phyloP scores from a whole-genome alignment of 2,797 vertebrate species.

The Channa striata region DNA sequence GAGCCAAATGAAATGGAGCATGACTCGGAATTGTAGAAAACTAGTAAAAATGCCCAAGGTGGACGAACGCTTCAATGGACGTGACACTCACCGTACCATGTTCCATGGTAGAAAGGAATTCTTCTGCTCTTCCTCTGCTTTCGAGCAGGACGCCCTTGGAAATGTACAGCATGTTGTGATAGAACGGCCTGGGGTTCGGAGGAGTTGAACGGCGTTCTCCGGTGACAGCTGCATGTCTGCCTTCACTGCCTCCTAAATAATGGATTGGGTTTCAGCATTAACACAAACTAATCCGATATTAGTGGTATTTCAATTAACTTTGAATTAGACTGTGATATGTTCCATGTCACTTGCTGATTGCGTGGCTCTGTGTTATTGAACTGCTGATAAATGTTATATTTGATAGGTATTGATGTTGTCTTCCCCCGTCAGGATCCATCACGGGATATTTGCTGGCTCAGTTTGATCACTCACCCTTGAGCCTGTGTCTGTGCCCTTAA shows the following conservation, averaged over 20 bases:
- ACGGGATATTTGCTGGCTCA: conserved; percentile 34
- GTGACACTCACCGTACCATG: too few relatives aligned
- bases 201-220: neutral
- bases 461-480: neutral
- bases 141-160: too few relatives aligned
- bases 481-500: conserved; percentile 10
- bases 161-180: too few relatives aligned
- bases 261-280: conserved; percentile 38
- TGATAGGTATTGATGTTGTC: conserved; percentile 73
- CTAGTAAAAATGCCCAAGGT: too few relatives aligned
- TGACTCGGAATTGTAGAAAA: too few relatives aligned
- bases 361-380: conserved; percentile 71
- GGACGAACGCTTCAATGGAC: too few relatives aligned
- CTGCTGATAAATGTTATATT: conserved; percentile 58
- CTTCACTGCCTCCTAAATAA: conserved; percentile 47
- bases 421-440: conserved; percentile 55
- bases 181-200: neutral
- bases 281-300: conserved; percentile 71
- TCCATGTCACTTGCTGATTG: conserved; percentile 65
- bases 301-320: conserved; percentile 73
- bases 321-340: conserved; percentile 65
- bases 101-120: too few relatives aligned
- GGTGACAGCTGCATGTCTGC: neutral
- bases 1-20: too few relatives aligned
- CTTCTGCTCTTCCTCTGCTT: too few relatives aligned